Conservation (phyloP, 2,797 vertebrate genomes). For the Selene dorsalis region DNA sequence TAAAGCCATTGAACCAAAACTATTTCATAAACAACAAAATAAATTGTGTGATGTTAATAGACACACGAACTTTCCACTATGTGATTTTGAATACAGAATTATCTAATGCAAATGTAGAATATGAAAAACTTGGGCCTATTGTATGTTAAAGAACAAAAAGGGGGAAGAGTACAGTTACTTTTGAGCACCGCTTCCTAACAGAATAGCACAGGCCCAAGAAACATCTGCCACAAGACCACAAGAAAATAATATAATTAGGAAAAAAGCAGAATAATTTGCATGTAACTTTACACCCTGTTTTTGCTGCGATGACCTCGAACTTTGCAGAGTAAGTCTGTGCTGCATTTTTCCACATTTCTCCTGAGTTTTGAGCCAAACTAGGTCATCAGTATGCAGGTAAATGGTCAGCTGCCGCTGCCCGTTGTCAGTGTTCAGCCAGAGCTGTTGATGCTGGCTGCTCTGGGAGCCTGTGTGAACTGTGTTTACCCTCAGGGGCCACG, state of each 20-base stretch:
- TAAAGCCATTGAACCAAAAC: no score
- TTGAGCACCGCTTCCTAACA: neutral
- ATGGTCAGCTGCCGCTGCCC: neutral
- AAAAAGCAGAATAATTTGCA: neutral
- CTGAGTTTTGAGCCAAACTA: neutral
- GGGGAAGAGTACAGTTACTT: neutral
- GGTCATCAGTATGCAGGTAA: neutral
- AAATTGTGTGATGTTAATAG: no score
- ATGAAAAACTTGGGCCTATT: neutral
- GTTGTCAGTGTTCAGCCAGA: neutral
- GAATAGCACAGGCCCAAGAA: neutral
- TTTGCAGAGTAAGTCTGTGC: neutral
- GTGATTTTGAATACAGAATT: no score
- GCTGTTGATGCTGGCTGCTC: neutral
- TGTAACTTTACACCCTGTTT: constrained; percentile 5
- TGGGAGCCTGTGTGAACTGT: neutral
- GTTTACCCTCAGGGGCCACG: neutral
- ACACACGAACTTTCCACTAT: no score
- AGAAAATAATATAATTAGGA: neutral
- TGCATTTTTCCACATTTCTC: neutral
- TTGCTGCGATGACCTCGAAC: neutral
- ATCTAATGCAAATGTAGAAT: no score
- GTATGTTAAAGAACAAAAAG: neutral
- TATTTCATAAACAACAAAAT: neutral
- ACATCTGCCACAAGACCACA: neutral